Conservation (phyloP, 2,888 invertebrate genomes). For the Cyrtodaria siliqua region DNA sequence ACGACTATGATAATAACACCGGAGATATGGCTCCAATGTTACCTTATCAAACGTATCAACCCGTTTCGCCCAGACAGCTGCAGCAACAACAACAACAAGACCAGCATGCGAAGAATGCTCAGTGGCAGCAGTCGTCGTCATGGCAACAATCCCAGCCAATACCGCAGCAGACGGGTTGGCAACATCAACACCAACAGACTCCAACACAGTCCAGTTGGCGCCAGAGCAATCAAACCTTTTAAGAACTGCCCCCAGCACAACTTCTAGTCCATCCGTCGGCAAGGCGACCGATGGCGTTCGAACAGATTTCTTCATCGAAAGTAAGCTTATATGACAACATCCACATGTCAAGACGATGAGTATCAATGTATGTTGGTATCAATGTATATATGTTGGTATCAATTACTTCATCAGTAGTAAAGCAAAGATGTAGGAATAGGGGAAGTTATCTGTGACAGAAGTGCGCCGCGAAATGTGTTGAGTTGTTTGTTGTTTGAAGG, state of each 20-base stretch:
- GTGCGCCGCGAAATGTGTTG: too few relatives aligned
- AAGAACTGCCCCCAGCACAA: conserved; percentile 64
- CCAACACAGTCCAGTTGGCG: conserved; percentile 34
- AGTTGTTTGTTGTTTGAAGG: too few relatives aligned
- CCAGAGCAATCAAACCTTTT: conserved; percentile 32
- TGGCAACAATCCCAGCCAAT: too few relatives aligned
- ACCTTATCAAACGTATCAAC: conserved; percentile 48
- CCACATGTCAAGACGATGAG: conserved; percentile 62
- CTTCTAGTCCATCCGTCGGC: conserved; percentile 79
- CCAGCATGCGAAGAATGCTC: conserved; percentile 3
- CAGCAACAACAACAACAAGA: conserved; percentile 18
- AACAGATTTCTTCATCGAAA: conserved; percentile 80
- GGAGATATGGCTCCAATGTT: conserved; percentile 72
- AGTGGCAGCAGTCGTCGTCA: conserved; percentile 14
- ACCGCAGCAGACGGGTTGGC: conserved; percentile 14
- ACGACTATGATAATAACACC: conserved; percentile 79
- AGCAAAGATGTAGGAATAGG: too few relatives aligned
- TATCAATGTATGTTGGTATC: too few relatives aligned
- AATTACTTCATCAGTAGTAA: too few relatives aligned
- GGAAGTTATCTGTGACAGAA: too few relatives aligned
- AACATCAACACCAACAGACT: not conserved
- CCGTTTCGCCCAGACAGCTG: conserved; percentile 1
- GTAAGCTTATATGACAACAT: conserved; percentile 82
- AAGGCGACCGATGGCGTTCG: conserved; percentile 80
- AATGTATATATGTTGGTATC: too few relatives aligned